These are phyloP conservation scores for Troides helena DNA, from an alignment of 2,888 invertebrate genomes.

Conservation along the genomic window DNA sequence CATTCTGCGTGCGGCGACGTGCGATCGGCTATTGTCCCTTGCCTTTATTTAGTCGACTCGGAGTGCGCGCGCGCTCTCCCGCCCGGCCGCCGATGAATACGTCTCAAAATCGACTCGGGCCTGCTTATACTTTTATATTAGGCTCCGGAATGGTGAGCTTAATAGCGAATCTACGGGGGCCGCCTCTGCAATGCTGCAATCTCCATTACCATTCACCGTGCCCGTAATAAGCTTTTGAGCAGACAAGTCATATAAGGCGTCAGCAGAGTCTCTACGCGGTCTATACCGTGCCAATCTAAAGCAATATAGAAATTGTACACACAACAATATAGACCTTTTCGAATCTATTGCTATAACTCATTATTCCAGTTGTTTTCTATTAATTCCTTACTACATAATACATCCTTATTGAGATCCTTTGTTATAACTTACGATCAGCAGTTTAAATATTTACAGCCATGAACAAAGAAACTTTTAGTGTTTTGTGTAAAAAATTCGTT, in stretches of 20 bases:
- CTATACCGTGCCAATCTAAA: too few relatives aligned
- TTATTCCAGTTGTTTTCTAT: too few relatives aligned
- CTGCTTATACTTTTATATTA: slow-evolving; percentile 24
- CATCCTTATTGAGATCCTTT: too few relatives aligned
- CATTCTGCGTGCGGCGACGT: slow-evolving; percentile 69
- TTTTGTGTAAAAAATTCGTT: too few relatives aligned
- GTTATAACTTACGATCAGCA: too few relatives aligned
- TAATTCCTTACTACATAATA: too few relatives aligned
- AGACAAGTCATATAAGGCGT: neutral
- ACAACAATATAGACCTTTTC: too few relatives aligned
- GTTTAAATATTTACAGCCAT: too few relatives aligned
- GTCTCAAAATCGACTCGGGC: slow-evolving; percentile 26
- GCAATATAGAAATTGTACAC: too few relatives aligned
- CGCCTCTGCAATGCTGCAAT: slow-evolving; percentile 4
- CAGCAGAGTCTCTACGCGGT: neutral
- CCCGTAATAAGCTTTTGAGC: slow-evolving; percentile 8
- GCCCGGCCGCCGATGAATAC: slow-evolving; percentile 31
- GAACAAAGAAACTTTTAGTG: too few relatives aligned
- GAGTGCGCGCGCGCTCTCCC: slow-evolving; percentile 41
- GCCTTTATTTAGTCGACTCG: slow-evolving; percentile 49
- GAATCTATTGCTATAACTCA: too few relatives aligned
- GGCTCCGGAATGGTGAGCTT: slow-evolving; percentile 12
- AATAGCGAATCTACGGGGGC: slow-evolving; percentile 6
- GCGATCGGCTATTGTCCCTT: slow-evolving; percentile 67
- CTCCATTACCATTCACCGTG: slow-evolving; percentile 3